These are phyloP conservation scores for Mythimna impura DNA, from an alignment of 2,888 invertebrate species.

Conservation along the genomic window DNA sequence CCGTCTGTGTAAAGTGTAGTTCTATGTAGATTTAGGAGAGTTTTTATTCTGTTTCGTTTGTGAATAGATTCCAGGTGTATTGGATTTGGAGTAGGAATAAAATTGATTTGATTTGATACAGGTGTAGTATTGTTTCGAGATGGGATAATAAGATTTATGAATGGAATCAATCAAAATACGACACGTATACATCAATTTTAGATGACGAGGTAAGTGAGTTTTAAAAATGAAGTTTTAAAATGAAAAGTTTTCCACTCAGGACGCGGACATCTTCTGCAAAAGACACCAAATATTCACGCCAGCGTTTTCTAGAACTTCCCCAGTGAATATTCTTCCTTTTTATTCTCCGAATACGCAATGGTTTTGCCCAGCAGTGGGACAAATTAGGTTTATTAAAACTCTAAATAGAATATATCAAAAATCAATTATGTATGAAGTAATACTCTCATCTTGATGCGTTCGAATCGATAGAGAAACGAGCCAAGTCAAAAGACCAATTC, in stretches of 20 bases:
- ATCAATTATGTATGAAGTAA: no score
- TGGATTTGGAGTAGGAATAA: slow-evolving; percentile 10
- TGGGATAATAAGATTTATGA: background rate
- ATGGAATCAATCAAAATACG: background rate
- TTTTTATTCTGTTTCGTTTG: slow-evolving; percentile 53
- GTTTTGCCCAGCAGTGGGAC: no score
- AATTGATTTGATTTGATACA: slow-evolving; percentile 28
- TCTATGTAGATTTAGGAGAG: slow-evolving; percentile 51
- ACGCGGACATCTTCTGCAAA: background rate
- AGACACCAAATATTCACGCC: background rate
- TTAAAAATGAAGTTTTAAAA: background rate
- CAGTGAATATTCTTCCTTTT: no score
- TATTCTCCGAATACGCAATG: no score
- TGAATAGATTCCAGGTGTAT: slow-evolving; percentile 23
- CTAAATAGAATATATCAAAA: no score
- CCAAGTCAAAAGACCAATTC: background rate
- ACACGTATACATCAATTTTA: background rate
- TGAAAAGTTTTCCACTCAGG: background rate
- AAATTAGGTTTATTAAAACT: no score
- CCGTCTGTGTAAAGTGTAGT: slow-evolving; percentile 48
- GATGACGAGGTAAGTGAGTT: background rate
- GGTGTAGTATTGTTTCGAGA: slow-evolving; percentile 6
- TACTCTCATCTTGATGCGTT: no score
- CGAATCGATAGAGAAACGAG: background rate
- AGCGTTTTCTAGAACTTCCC: background rate